Conservation (phyloP, 2,113 vertebrate species). For the Pelobates fuscus region DNA sequence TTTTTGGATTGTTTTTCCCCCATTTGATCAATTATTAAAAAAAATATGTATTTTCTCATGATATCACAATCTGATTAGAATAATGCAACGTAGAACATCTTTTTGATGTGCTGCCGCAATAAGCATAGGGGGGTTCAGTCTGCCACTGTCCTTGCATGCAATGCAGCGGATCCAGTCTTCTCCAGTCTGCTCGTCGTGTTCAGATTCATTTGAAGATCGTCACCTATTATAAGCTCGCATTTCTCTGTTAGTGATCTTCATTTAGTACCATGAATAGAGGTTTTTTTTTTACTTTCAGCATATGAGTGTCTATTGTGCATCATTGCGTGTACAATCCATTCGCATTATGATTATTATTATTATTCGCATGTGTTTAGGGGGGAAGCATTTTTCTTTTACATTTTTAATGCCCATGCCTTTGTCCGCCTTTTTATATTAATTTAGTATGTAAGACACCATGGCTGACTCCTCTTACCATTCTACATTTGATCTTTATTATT, state of each 20-base stretch:
- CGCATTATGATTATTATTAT: not conserved
- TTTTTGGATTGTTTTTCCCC: too few relatives aligned
- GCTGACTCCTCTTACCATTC: constrained; percentile 75
- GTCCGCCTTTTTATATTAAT: constrained; percentile 72
- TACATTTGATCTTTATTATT: constrained; percentile 80
- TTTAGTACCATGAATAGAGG: not conserved
- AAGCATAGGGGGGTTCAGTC: constrained; percentile 54
- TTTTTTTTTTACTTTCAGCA: not conserved
- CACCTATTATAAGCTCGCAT: not conserved
- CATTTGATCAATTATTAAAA: too few relatives aligned
- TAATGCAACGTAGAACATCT: too few relatives aligned
- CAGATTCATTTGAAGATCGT: constrained; percentile 5
- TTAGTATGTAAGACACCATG: constrained; percentile 64
- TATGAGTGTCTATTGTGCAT: constrained; percentile 20
- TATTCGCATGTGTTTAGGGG: constrained; percentile 30
- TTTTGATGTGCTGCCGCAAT: constrained; percentile 68
- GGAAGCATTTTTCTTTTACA: constrained; percentile 4
- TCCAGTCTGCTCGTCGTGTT: not conserved
- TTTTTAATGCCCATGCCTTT: constrained; percentile 52
- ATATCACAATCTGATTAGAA: too few relatives aligned
- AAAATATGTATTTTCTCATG: too few relatives aligned
- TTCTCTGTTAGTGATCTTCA: not conserved
- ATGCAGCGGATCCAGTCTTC: constrained; percentile 74
- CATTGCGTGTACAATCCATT: constrained; percentile 17
- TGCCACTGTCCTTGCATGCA: constrained; percentile 73